phyloP scores from a whole-genome alignment of 2,888 invertebrate species.

The Conchocele bisecta region DNA sequence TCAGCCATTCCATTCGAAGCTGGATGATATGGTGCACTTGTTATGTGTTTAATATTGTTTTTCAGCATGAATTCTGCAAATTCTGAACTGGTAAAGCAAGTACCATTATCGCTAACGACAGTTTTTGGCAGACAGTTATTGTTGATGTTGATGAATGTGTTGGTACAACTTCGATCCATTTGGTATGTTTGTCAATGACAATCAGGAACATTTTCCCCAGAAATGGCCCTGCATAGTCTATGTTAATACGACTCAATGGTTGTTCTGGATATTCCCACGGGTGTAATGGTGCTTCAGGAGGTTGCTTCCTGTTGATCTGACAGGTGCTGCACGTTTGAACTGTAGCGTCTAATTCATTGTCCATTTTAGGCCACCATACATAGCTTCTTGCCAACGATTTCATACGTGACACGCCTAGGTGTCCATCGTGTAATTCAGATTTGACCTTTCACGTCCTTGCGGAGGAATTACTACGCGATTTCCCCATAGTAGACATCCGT shows the following conservation, averaged over 20 bases:
- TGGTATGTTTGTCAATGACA: slow-evolving; percentile 51
- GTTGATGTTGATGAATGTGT: slow-evolving; percentile 28
- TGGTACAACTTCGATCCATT: slow-evolving; percentile 45
- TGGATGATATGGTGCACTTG: slow-evolving; percentile 60
- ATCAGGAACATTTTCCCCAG: slow-evolving; percentile 49
- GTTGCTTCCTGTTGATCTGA: background rate
- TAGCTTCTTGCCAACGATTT: background rate
- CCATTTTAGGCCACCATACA: background rate
- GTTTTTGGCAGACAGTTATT: slow-evolving; percentile 48
- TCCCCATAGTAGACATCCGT: slow-evolving; percentile 19
- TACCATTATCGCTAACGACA: slow-evolving; percentile 57
- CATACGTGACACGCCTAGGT: background rate
- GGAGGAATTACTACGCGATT: slow-evolving; percentile 13
- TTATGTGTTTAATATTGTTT: slow-evolving; percentile 45
- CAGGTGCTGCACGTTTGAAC: background rate
- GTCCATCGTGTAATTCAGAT: background rate
- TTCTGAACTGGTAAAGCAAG: slow-evolving; percentile 45
- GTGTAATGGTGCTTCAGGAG: background rate
- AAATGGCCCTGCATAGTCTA: slow-evolving; percentile 60
- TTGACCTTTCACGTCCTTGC: slow-evolving; percentile 6
- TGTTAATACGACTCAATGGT: slow-evolving; percentile 61
- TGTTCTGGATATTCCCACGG: slow-evolving; percentile 44
- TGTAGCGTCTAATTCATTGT: background rate
- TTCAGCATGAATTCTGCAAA: slow-evolving; percentile 33
- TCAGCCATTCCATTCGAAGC: slow-evolving; percentile 54